Base-by-base conservation (phyloP, 2,888 invertebrate genomes). In the Amphipyra tragopoginis region DNA sequence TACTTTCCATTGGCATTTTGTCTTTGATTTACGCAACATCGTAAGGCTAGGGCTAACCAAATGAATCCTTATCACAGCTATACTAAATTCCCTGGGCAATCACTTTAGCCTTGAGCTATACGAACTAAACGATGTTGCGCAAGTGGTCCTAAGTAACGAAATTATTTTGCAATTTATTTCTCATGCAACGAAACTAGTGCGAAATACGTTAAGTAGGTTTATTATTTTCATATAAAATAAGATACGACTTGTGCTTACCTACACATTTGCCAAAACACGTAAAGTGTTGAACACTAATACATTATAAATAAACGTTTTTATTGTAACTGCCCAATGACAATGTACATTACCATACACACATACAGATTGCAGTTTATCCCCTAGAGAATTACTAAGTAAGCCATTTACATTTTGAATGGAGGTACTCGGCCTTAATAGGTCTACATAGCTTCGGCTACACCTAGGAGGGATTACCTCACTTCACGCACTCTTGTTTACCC, bases 401-500 rank as follows among this genome's bases (percentile, higher is more conserved):
- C 81, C 80, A 88, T 90, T 91, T 90, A 86, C 89, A 91, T 89
- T 88, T 88, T 87, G 86, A 90, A 86, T 84, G 79, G 81, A 77
- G 78, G 81, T 79, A 84, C 88, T 84, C 77, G 83, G 85, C 89
- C 88, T 90, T 93, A 91, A 93, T 83, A 82, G 82, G 84, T 80
- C 84, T 83, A 85, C 75, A 75, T 80, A 83, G 85, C 83, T 77
- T 79, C 67, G 73, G 75, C 77, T 81, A 76, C 82, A 86, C 83
- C 81, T 86, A 87, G 86, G 79, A 84, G 82, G 87, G 91, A 93
- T 93, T 92, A 92, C 90, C 87, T 89, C 89, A 92, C 89, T 91
- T 89, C 86, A 86, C 88, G 81, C 75, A 79, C 79, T 86, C 79
- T 83, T 90, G 89, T 93, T 91, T 91, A 87, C 89, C 84, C 84